phyloP scores from a whole-genome alignment of 2,113 vertebrate genomes.

The Caranx melampygus region DNA sequence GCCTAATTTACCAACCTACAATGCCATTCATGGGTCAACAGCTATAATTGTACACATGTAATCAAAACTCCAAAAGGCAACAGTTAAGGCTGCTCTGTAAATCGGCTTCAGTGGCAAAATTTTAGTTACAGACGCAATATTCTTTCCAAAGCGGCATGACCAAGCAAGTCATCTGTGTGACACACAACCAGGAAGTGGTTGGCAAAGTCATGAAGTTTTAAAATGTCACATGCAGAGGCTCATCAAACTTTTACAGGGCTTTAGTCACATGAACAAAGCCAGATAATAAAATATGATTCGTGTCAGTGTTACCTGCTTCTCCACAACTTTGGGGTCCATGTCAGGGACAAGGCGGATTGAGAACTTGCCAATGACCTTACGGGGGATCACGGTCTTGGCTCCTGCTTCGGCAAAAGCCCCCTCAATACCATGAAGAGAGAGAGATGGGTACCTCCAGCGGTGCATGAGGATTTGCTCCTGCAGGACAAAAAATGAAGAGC shows the following conservation, averaged over 20 bases:
- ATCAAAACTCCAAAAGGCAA: background rate
- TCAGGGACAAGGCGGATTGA: conserved; percentile 95
- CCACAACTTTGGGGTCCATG: conserved; percentile 92
- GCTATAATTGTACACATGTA: too few relatives aligned
- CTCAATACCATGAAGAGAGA: conserved; percentile 98
- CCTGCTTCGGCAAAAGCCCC: conserved; percentile 93
- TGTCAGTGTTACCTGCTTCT: conserved; percentile 84
- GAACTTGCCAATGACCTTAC: conserved; percentile 96
- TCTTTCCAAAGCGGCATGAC: background rate
- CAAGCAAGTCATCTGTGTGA: background rate
- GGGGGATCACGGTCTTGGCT: conserved; percentile 95
- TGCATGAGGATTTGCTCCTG: conserved; percentile 95
- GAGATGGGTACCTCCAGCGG: conserved; percentile 94
- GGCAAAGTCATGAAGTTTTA: background rate
- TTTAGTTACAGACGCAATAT: background rate
- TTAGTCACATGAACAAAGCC: background rate
- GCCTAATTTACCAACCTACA: too few relatives aligned
- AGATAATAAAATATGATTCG: background rate
- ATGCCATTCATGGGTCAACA: too few relatives aligned
- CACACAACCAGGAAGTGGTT: background rate
- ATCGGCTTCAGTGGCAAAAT: background rate
- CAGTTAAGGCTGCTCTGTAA: background rate
- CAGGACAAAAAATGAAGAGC: accelerated
- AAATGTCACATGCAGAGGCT: background rate
- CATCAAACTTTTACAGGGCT: background rate